Evolutionary conservation across 1,140 invertebrate species (phyloP), one percentile per base, ranked within the genome.

Genomic region (Aphelenchoides fujianensis): DNA sequence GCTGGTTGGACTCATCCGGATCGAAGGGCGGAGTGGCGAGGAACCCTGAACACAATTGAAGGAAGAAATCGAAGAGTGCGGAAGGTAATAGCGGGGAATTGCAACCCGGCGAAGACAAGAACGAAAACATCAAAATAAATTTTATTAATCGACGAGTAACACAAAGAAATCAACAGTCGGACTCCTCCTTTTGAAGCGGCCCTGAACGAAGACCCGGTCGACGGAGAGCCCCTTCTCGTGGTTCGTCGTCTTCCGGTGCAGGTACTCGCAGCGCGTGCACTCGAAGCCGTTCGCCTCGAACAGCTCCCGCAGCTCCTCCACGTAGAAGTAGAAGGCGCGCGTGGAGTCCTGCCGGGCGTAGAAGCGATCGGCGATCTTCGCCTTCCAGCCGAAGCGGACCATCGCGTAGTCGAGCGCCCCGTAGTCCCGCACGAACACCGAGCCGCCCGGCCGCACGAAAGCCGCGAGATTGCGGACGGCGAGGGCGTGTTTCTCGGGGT

Each of bases 341-440:
- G 96, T 99, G n/a, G 95, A 95, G 88, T 98, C 96, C 28, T 95
- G 94, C 82, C 96, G 86, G 0, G 90, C 92, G 87, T 98, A 99
- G 86, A 97, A 97, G 41, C 75, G 57, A 27, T 82, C 81, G 3
- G 34, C 23, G n/a, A 84, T 61, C 37, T 81, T 81, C 2, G 70
- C 67, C 35, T 87, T 94, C 80, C 90, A 89, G 85, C 97, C 97
- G 85, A 98, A 98, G 73, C 96, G 87, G 23, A 98, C 86, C 85
- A 98, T 95, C 2, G 95, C 93, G 84, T 98, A 87, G 86, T 99
- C 97, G 85, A 94, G 96, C 1, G 41, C 64, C 9, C 19, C 74
- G 61, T 76, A 76, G 48, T 76, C 74, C 28, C 69, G 54, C 32
- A 75, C 28, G 36, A 73, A 28, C 16, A 77, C 57, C 5, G 53